These are phyloP conservation scores for Stichodactyla mertensii DNA, from an alignment of 64 coral and sea anemone genomes.

Conservation along the genomic window DNA sequence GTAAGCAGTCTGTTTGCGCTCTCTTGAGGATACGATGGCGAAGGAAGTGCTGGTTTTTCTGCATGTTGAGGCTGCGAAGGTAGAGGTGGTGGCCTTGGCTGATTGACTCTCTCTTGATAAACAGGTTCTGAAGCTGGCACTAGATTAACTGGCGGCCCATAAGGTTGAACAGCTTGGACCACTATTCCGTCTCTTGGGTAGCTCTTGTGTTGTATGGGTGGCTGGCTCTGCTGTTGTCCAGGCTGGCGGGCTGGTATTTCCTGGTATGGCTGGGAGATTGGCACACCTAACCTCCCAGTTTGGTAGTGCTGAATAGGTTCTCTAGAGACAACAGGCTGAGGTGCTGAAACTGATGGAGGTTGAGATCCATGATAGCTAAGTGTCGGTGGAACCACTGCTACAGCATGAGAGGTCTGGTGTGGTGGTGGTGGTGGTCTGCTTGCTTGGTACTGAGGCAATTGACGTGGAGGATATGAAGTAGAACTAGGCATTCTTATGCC, in stretches of 20 bases:
- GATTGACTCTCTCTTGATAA: constrained; percentile 2
- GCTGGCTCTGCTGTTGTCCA: constrained; percentile 7
- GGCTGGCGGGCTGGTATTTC: constrained; percentile 14
- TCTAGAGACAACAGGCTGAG: neutral
- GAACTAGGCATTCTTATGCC: neutral
- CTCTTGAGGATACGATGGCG: constrained; percentile 39
- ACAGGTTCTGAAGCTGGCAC: neutral
- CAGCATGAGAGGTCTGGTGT: neutral
- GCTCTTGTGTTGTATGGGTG: neutral
- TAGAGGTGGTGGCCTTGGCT: constrained; percentile 29
- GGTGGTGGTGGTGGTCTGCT: neutral
- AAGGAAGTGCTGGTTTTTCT: constrained; percentile 33
- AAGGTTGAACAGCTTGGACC: neutral
- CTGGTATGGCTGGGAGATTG: constrained; percentile 26
- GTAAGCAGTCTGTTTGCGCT: constrained; percentile 42
- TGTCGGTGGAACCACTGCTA: constrained; percentile 9
- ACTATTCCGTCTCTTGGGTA: constrained; percentile 2
- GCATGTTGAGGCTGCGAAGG: constrained; percentile 42
- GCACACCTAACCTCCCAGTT: constrained; percentile 14
- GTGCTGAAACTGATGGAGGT: neutral
- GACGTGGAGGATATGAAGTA: constrained; percentile 16
- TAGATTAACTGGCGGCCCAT: neutral
- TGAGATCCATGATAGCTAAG: constrained; percentile 14
- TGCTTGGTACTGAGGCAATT: constrained; percentile 12
- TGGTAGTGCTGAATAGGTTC: constrained; percentile 30